Base-by-base conservation (phyloP, 1,140 invertebrate species). In the Sitophilus oryzae region DNA sequence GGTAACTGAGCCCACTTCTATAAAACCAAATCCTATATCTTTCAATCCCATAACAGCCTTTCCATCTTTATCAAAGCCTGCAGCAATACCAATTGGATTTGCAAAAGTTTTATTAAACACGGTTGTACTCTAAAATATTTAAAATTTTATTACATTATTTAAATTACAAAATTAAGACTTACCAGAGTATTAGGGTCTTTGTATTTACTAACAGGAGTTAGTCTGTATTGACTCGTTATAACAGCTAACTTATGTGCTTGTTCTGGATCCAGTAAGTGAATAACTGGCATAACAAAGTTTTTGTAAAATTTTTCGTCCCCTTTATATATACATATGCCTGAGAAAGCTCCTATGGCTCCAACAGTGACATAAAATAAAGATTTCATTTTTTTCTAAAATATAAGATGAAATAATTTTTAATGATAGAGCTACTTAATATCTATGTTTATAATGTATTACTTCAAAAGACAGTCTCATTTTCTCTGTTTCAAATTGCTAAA, bases 31-130 rank as follows among this genome's bases (percentile, higher is more conserved):
- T 0, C 96, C 96, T 45, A 93, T 75, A 65, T 86, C 82, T 41
- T 82, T 78, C 20, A 99, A 71, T 0, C 90, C 89, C 55, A 82
- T 71, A 1, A 97, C 77, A 19, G 90, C 92, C 77, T 98, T 91
- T 8, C 83, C 96, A 74, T 98, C 84, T 71, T 99, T 99, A 71
- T 99, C 96, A 77, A 98, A 98, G 2, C 96, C 96, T 56, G 96
- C 96, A 41, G 96, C 96, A 62, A 98, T 84, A 22, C 96, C 96
- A 64, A 99, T 68, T 0, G 95, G 95, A 77, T 96, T 97, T 53
- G 75, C 74, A 42, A 98, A 84, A 14, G 85, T 66, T 54, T 84
- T 70, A 19, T 80, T 79, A 66, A 89, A 86, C 22, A 96, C 73
- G 40, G 73, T 79, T 0, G 83, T 84, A 67, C 79, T 78, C 83